Evolutionary conservation across 2,888 invertebrate species (phyloP).

Genomic region (Mythimna loreyi): DNA sequence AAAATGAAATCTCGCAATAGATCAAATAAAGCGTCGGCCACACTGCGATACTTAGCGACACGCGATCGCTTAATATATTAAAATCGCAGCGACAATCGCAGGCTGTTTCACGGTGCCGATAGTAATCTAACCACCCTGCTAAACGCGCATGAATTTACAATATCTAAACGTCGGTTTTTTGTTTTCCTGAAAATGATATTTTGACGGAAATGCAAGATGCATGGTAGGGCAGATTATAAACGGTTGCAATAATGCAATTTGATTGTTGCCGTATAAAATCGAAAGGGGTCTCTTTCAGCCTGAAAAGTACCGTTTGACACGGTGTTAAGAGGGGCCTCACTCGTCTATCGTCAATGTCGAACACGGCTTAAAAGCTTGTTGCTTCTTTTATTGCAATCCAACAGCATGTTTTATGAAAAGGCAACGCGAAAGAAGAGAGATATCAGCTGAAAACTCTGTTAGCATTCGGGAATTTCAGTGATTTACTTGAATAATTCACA

Average conservation of each 20-base stretch:
- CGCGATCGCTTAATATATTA: slow-evolving; percentile 71
- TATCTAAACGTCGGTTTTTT: slow-evolving; percentile 18
- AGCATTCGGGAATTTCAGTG: no score
- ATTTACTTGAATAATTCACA: no score
- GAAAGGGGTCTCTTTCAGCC: no score
- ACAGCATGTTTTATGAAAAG: no score
- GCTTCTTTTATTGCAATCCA: no score
- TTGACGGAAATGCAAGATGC: background rate
- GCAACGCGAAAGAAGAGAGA: no score
- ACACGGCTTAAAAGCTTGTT: no score
- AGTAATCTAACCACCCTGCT: slow-evolving; percentile 66
- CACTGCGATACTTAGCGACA: slow-evolving; percentile 64
- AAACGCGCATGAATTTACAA: slow-evolving; percentile 45
- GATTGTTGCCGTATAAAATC: no score
- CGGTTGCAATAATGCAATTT: background rate
- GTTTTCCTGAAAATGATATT: background rate
- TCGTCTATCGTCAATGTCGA: no score
- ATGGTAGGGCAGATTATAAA: background rate
- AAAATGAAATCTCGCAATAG: slow-evolving; percentile 45
- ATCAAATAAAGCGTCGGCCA: slow-evolving; percentile 61
- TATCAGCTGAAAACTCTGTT: no score
- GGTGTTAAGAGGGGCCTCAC: no score
- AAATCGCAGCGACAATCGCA: slow-evolving; percentile 72
- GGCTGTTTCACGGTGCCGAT: slow-evolving; percentile 64
- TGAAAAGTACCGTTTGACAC: no score